Percentiles rank a stretch among this genome's conserved stretches.
phyloP scores from a whole-genome alignment of 2,113 vertebrate genomes.

The Dissostichus mawsoni region DNA sequence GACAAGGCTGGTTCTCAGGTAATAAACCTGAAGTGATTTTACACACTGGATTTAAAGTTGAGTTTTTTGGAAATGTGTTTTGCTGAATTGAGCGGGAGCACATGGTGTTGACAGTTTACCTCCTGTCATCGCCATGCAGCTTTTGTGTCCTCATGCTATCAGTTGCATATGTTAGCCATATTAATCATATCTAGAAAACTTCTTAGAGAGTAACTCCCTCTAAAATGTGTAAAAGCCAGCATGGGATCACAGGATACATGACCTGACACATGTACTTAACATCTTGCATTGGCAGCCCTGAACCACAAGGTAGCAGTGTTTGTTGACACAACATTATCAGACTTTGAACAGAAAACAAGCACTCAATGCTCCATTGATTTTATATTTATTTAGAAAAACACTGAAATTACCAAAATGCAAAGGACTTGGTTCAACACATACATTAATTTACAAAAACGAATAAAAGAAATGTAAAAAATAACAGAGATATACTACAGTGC shows the following conservation, averaged over 20 bases:
- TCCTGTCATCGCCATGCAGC: no score
- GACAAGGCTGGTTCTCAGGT: neutral
- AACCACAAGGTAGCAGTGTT: conserved; percentile 57
- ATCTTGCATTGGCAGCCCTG: conserved; percentile 14
- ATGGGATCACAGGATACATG: neutral
- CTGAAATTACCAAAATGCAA: neutral
- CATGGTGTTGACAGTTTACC: no score
- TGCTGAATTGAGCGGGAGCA: neutral
- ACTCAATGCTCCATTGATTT: neutral
- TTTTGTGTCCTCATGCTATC: no score
- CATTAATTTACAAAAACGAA: conserved; percentile 3
- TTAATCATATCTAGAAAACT: no score
- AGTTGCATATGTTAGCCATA: neutral
- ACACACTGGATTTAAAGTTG: neutral
- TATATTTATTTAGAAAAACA: conserved; percentile 24
- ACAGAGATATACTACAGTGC: neutral
- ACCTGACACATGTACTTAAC: neutral
- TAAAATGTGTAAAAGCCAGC: neutral
- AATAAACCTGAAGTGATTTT: neutral
- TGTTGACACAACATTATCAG: neutral
- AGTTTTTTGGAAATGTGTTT: neutral
- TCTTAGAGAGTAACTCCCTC: neutral
- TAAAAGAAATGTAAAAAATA: neutral
- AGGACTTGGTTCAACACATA: neutral
- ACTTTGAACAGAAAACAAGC: neutral